Evolutionary conservation across 2,113 vertebrate species (phyloP).

Genomic region (Phyllostomus discolor): DNA sequence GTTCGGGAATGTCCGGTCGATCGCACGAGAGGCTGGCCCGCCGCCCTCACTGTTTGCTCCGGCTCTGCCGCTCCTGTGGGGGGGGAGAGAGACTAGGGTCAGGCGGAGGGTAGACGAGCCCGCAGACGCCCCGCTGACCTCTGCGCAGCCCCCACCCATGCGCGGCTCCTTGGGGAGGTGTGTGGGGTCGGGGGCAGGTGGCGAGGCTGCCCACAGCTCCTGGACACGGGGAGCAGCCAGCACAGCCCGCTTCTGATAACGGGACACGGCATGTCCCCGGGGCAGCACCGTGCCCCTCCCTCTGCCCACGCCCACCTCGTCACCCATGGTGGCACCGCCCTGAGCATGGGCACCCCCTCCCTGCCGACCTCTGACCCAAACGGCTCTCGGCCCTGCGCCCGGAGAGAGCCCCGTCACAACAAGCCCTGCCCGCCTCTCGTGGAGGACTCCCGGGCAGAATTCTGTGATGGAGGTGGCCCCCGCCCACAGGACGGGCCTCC

Average conservation of each 20-base stretch:
- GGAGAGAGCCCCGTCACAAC: too few relatives aligned
- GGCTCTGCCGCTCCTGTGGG: conserved; percentile 92
- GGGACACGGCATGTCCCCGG: not conserved
- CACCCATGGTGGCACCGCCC: not conserved
- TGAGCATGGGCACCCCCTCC: too few relatives aligned
- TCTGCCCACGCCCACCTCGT: not conserved
- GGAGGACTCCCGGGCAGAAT: too few relatives aligned
- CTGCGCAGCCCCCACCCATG: not conserved
- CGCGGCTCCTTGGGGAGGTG: not conserved
- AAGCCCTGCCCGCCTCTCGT: too few relatives aligned
- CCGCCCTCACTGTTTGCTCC: conserved; percentile 91
- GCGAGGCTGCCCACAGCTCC: too few relatives aligned
- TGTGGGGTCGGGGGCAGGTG: not conserved
- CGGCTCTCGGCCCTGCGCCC: too few relatives aligned
- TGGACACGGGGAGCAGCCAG: not conserved
- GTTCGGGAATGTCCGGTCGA: conserved; percentile 74
- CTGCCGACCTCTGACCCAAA: too few relatives aligned
- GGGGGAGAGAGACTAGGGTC: conserved; percentile 42
- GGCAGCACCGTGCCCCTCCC: not conserved
- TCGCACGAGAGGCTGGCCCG: conserved; percentile 84
- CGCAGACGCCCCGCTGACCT: not conserved
- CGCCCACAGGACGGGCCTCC: not conserved
- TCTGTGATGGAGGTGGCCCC: too few relatives aligned
- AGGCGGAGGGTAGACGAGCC: accelerated
- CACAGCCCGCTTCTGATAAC: not conserved